phyloP scores from a whole-genome alignment of 1,140 invertebrate species.

The Zophobas morio region DNA sequence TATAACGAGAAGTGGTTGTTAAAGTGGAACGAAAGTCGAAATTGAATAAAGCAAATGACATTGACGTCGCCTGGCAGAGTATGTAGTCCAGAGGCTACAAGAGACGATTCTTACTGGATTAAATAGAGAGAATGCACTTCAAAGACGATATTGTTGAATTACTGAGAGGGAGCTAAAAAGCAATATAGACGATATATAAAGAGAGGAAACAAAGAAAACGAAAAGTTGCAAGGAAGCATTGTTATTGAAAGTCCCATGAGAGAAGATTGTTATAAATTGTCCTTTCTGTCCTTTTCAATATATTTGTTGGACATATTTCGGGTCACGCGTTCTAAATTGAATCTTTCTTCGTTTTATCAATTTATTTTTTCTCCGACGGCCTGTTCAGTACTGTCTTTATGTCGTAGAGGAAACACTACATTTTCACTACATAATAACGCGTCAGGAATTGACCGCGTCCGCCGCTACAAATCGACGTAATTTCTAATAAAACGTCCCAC shows the following conservation, averaged over 20 bases:
- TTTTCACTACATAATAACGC: conserved; percentile 29
- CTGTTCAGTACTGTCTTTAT: conserved; percentile 43
- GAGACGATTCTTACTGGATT: conserved; percentile 44
- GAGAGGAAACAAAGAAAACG: conserved; percentile 50
- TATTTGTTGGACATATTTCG: conserved; percentile 60
- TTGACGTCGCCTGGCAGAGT: conserved; percentile 9
- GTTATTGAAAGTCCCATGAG: conserved; percentile 57
- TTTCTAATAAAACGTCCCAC: not conserved
- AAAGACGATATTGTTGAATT: conserved; percentile 57
- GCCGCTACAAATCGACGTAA: not conserved
- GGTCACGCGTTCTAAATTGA: conserved; percentile 57
- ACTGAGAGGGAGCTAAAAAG: conserved; percentile 57
- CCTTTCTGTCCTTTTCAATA: conserved; percentile 57
- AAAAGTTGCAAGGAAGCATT: conserved; percentile 58
- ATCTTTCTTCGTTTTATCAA: conserved; percentile 56
- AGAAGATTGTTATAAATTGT: conserved; percentile 60
- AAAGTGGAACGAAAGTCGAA: conserved; percentile 10
- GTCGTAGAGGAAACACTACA: conserved; percentile 28
- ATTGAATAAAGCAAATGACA: conserved; percentile 35
- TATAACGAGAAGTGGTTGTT: conserved; percentile 17
- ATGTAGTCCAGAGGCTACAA: conserved; percentile 34
- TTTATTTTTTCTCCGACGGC: conserved; percentile 50
- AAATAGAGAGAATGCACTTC: conserved; percentile 54
- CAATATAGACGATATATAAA: conserved; percentile 58
- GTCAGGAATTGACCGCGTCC: conserved; percentile 3